Percentiles rank a stretch among this genome's conserved stretches.
These are phyloP conservation scores for Cardiocondyla obscurior DNA, from an alignment of 1,140 invertebrate genomes.

Conservation along the genomic window DNA sequence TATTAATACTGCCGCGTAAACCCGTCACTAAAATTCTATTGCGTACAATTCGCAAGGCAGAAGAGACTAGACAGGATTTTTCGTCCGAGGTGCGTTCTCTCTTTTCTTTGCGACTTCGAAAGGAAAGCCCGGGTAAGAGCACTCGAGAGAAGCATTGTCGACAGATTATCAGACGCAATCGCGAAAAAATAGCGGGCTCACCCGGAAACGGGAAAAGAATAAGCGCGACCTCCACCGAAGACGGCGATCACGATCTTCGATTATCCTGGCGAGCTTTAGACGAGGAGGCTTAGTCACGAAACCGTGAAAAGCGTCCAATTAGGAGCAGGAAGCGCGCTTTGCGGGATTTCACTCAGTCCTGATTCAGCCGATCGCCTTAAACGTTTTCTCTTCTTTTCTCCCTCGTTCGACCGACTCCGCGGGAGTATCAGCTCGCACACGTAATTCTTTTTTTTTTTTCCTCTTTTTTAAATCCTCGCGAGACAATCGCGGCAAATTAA, in stretches of 20 bases:
- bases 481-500: slow-evolving; percentile 38
- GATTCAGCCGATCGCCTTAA: slow-evolving; percentile 73
- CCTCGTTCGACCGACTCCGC: slow-evolving; percentile 44
- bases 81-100: background rate
- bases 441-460: too few species aligned
- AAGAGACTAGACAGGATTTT: background rate
- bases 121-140: too few species aligned
- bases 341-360: slow-evolving; percentile 33
- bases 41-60: background rate
- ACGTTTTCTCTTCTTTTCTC: slow-evolving; percentile 26
- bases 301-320: slow-evolving; percentile 73
- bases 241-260: slow-evolving; percentile 53
- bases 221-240: slow-evolving; percentile 57
- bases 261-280: slow-evolving; percentile 61
- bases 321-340: slow-evolving; percentile 68
- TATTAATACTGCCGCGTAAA: slow-evolving; percentile 71
- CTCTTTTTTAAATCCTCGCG: slow-evolving; percentile 1
- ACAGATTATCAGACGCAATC: slow-evolving; percentile 11
- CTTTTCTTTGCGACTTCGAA: background rate
- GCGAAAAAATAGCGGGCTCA: background rate
- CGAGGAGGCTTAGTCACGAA: slow-evolving; percentile 68
- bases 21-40: background rate
- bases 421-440: slow-evolving; percentile 12
- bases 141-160: background rate
- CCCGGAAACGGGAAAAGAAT: slow-evolving; percentile 50